Conservation (phyloP, 2,888 invertebrate species). For the Drosophila monieri region DNA sequence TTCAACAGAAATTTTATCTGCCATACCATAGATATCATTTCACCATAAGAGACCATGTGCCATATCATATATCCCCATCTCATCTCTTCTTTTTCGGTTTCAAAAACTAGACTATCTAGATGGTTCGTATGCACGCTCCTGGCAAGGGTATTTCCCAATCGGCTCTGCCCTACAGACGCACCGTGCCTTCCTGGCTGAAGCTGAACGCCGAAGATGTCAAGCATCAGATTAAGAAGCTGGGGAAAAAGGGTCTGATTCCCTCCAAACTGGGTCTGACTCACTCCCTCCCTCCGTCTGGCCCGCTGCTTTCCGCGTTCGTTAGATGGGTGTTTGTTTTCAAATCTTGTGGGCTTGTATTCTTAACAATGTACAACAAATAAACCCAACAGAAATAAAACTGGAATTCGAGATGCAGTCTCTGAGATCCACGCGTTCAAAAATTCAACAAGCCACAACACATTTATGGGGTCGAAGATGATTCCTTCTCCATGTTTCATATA, state of each 20-base stretch:
- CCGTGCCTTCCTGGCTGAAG: constrained; percentile 99
- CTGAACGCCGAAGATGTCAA: constrained; percentile 98
- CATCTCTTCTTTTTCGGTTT: constrained; percentile 84
- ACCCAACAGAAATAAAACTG: constrained; percentile 44
- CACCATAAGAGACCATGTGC: too few species aligned
- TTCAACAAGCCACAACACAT: too few species aligned
- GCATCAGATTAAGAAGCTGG: constrained; percentile 98
- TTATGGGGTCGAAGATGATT: too few species aligned
- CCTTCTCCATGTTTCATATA: too few species aligned
- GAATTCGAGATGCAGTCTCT: too few species aligned
- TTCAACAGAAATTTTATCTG: too few species aligned
- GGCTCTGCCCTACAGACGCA: constrained; percentile 98
- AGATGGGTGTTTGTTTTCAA: constrained; percentile 39
- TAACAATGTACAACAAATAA: constrained; percentile 42
- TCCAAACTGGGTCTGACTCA: constrained; percentile 99
- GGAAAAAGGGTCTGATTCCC: constrained; percentile 99
- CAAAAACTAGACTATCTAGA: constrained; percentile 86
- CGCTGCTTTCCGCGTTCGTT: constrained; percentile 84
- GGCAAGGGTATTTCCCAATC: constrained; percentile 99
- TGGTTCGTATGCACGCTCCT: constrained; percentile 99
- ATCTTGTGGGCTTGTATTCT: constrained; percentile 44
- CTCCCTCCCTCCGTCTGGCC: constrained; percentile 96
- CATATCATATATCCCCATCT: too few species aligned
- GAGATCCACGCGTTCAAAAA: too few species aligned
- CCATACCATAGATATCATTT: too few species aligned